Percentiles rank a stretch among this genome's conserved stretches.
Evolutionary conservation across 2,888 invertebrate genomes (phyloP).

Genomic region (Nemapogon koenigi): DNA sequence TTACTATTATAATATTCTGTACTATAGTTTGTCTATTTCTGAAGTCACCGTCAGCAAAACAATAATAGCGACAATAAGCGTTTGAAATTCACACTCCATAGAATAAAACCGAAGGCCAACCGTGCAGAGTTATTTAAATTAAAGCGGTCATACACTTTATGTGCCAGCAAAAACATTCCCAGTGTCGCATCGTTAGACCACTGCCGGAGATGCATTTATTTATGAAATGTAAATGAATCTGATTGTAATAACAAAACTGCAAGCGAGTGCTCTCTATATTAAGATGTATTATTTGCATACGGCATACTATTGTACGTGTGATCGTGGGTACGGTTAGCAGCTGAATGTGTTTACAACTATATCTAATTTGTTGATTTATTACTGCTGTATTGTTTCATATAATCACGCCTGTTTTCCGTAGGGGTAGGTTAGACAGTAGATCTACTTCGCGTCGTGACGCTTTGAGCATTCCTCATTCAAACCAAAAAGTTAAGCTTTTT

Average conservation of each 20-base stretch:
- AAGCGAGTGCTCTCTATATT: constrained; percentile 52
- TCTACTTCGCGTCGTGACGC: no score
- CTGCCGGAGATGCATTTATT: constrained; percentile 54
- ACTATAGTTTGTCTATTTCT: no score
- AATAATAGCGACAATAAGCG: constrained; percentile 4
- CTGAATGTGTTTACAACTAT: constrained; percentile 18
- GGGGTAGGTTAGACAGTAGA: no score
- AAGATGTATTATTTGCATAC: constrained; percentile 65
- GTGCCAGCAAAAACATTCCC: constrained; percentile 34
- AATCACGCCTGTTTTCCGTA: no score
- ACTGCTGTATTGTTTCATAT: constrained; percentile 18
- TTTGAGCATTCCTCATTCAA: no score
- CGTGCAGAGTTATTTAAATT: constrained; percentile 45
- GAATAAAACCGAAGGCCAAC: constrained; percentile 19
- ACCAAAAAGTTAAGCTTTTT: no score
- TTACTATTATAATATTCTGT: no score
- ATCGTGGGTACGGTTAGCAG: constrained; percentile 30
- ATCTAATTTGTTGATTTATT: constrained; percentile 23
- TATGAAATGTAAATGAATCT: constrained; percentile 65
- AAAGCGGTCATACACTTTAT: constrained; percentile 35
- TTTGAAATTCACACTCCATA: constrained; percentile 34
- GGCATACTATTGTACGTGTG: constrained; percentile 33
- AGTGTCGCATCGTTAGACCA: constrained; percentile 40
- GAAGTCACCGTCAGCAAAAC: constrained; percentile 5
- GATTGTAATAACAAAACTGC: constrained; percentile 65